Evolutionary conservation across 2,113 vertebrate genomes (phyloP), one percentile per base, ranked within the genome.

Genomic region (Oreocharis arfaki): DNA sequence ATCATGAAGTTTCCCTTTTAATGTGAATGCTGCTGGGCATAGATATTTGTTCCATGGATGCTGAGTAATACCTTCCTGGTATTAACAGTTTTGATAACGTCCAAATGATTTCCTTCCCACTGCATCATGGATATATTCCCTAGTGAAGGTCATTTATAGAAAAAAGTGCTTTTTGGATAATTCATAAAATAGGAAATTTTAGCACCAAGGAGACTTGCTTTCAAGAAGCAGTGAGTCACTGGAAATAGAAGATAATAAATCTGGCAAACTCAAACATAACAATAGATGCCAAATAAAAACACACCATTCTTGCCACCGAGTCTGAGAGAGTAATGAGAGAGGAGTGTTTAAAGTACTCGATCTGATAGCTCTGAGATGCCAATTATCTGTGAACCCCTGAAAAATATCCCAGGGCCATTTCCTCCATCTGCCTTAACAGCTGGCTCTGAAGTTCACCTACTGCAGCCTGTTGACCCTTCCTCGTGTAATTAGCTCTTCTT

Each of bases 1-100:
- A 47, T 84, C 9, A 65, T 30, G 32, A 77, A 75, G 41, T 53
- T 86, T 85, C 57, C 71, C 27, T 78, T 79, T 80, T 75, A 76
- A 90, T 79, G 63, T 11, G 41, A 67, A 74, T 14, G 33, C 50
- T 94, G 73, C 67, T 47, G 35, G 73, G 52, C 63, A 84, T 4
- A 74, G 60, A 13, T 65, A 61, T 78, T 93, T 90, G 37, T 92
- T 88, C 82, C 12, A 1, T 24, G 55, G n/a, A 57, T 65, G 86
- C 76, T 90, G 93, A 95, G 61, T 91, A 95, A 95, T 90, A 65
- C 50, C 69, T 97, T 87, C 90, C 93, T 89, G 44, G 64, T 96
- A 74, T 86, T 87, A 86, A 89, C 26, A 85, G 59, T 79, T 94
- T 60, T 57, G 55, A 53, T 92, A 84, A 55, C 7, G 49, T 86